Evolutionary conservation across 2,113 vertebrate genomes (phyloP).

Genomic region (Chaenocephalus aceratus): DNA sequence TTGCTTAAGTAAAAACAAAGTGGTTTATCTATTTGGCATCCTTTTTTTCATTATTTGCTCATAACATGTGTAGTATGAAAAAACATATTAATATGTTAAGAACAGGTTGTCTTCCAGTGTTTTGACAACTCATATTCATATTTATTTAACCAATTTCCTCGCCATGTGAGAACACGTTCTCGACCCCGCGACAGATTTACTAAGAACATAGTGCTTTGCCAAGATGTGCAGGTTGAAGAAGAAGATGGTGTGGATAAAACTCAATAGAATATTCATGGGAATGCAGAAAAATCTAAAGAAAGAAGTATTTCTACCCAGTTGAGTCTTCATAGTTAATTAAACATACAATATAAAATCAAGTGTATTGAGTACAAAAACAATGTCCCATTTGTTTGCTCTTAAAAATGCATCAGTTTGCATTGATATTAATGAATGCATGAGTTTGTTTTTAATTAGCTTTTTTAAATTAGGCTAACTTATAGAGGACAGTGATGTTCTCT

Average conservation of each 20-base stretch:
- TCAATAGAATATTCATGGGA: background rate
- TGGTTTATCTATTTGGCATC: constrained; percentile 65
- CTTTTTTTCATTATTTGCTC: constrained; percentile 17
- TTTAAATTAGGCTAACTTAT: too few relatives aligned
- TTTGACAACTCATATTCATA: background rate
- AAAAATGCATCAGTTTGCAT: too few relatives aligned
- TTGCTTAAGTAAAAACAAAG: constrained; percentile 76
- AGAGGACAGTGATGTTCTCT: too few relatives aligned
- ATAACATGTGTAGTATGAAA: constrained; percentile 11
- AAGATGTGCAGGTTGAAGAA: background rate
- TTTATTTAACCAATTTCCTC: background rate
- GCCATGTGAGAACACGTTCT: background rate
- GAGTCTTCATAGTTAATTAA: background rate
- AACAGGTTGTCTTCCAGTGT: background rate
- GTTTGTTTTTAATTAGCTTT: too few relatives aligned
- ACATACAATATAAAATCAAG: background rate
- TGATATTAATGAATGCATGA: too few relatives aligned
- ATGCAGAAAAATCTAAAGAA: too few relatives aligned
- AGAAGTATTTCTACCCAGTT: background rate
- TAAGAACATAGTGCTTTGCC: background rate
- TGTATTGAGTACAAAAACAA: background rate
- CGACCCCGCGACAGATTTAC: background rate
- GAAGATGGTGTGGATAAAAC: background rate
- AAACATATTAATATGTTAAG: background rate
- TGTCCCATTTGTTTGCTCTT: background rate